phyloP scores from a whole-genome alignment of 1,140 invertebrate species.

The Tetranychus urticae region DNA sequence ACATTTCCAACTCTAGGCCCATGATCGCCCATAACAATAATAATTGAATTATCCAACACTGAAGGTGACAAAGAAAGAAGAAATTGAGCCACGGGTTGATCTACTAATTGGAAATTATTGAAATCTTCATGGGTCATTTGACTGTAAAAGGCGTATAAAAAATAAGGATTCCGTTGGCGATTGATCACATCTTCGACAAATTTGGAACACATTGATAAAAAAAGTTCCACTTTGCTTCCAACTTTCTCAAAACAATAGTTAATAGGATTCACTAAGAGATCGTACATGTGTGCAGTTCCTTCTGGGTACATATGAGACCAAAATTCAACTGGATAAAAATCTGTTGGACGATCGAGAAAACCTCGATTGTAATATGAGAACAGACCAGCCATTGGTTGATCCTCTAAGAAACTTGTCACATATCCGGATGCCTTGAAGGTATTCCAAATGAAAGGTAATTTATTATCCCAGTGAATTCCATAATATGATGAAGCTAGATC shows the following conservation, averaged over 20 bases:
- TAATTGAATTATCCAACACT: slow-evolving; percentile 18
- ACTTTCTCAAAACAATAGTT: slow-evolving; percentile 5
- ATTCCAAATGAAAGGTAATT: slow-evolving; percentile 16
- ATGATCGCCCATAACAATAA: slow-evolving; percentile 9
- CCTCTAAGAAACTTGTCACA: slow-evolving; percentile 51
- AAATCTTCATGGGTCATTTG: slow-evolving; percentile 10
- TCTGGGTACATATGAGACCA: slow-evolving; percentile 15
- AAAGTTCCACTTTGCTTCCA: slow-evolving; percentile 9
- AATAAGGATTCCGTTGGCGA: slow-evolving; percentile 12
- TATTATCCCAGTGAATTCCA: slow-evolving; percentile 2
- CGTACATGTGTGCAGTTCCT: neutral
- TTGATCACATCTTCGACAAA: slow-evolving; percentile 11
- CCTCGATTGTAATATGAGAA: slow-evolving; percentile 57
- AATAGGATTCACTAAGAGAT: neutral
- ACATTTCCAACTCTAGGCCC: slow-evolving; percentile 9
- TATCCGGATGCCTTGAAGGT: slow-evolving; percentile 34
- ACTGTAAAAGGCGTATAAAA: slow-evolving; percentile 5
- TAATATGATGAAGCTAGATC: neutral
- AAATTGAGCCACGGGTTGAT: slow-evolving; percentile 5
- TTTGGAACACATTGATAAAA: slow-evolving; percentile 13
- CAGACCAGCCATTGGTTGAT: slow-evolving; percentile 40
- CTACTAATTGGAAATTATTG: slow-evolving; percentile 6
- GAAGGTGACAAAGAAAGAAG: neutral
- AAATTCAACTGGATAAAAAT: slow-evolving; percentile 55
- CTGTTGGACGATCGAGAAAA: slow-evolving; percentile 44